Conservation (phyloP, 1,140 invertebrate genomes). For the Protaetia brevitarsis region DNA sequence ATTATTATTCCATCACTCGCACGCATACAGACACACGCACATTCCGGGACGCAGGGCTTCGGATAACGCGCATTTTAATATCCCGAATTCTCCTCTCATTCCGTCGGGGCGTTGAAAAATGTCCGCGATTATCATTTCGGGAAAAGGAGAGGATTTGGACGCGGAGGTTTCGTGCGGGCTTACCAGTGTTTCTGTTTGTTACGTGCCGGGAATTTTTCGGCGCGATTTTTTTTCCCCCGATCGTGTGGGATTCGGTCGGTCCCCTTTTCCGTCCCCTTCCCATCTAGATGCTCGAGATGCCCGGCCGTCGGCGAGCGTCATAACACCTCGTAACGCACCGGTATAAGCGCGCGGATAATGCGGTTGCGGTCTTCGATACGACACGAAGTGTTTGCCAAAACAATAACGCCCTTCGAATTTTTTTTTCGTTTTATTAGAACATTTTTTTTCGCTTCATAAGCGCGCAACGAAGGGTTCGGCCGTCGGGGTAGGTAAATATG, state of each 20-base stretch:
- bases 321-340: too few species aligned
- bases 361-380: neutral
- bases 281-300: too few species aligned
- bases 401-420: neutral
- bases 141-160: neutral
- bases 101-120: neutral
- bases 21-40: too few species aligned
- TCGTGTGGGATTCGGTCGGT: neutral
- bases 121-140: neutral
- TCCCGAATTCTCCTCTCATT: neutral
- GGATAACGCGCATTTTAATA: neutral
- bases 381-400: slow-evolving; percentile 1
- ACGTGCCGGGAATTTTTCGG: slow-evolving; percentile 10
- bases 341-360: neutral
- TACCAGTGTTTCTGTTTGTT: neutral
- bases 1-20: too few species aligned
- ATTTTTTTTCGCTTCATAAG: neutral
- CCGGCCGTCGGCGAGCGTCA: neutral
- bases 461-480: neutral
- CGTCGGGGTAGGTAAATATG: neutral
- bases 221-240: neutral
- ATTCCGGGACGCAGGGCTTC: too few species aligned
- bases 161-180: neutral
- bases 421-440: slow-evolving; percentile 1
- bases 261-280: neutral